Percentiles rank a stretch among this genome's conserved stretches.
Evolutionary conservation across 2,797 vertebrate species (phyloP).

Genomic region (Synaphobranchus kaupii): DNA sequence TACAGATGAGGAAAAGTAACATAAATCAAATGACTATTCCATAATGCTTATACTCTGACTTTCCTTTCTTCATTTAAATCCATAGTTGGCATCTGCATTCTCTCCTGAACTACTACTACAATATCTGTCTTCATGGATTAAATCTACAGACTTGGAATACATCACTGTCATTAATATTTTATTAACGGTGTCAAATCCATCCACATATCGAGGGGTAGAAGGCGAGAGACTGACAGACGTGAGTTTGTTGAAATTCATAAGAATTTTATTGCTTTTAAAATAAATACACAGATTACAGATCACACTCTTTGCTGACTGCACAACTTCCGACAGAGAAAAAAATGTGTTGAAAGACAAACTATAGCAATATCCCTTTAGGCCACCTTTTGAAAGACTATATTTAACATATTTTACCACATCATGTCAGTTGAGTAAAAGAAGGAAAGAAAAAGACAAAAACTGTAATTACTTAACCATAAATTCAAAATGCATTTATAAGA

Average conservation of each 20-base stretch:
- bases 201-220: not conserved
- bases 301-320: not conserved
- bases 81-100: not conserved
- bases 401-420: not conserved
- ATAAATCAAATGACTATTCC: not conserved
- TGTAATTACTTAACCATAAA: not conserved
- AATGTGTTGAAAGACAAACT: not conserved
- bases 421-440: slow-evolving; percentile 7
- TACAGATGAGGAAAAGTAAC: not conserved
- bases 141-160: not conserved
- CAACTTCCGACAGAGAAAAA: not conserved
- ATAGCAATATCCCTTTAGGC: not conserved
- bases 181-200: not conserved
- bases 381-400: not conserved
- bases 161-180: not conserved
- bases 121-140: too few species aligned
- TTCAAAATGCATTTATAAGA: not conserved
- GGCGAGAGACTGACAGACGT: not conserved
- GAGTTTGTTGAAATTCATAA: not conserved
- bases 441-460: not conserved
- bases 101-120: not conserved
- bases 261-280: not conserved
- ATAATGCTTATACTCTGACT: not conserved
- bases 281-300: not conserved
- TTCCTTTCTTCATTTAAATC: not conserved